These are phyloP conservation scores for Leptoclinus maculatus DNA, from an alignment of 2,797 vertebrate species.

Conservation along the genomic window DNA sequence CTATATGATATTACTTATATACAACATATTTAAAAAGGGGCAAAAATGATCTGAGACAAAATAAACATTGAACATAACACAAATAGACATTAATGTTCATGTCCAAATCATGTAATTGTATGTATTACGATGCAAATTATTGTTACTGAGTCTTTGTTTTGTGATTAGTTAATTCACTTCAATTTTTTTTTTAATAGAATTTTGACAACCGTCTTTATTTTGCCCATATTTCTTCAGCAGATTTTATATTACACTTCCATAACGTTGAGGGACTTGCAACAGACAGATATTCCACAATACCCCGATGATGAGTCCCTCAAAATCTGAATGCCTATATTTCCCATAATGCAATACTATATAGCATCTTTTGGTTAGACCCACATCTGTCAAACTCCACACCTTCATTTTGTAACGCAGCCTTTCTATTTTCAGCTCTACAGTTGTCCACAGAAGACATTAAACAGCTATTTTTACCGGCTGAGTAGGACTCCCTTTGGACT, in stretches of 20 bases:
- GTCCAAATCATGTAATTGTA: not conserved
- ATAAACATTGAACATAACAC: not conserved
- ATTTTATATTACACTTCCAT: no score
- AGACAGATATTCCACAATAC: no score
- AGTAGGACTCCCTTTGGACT: not conserved
- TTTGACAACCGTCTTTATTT: not conserved
- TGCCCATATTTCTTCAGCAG: not conserved
- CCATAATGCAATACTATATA: conserved; percentile 7
- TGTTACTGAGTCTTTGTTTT: not conserved
- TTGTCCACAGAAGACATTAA: not conserved
- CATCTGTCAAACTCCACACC: not conserved
- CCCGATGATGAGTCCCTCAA: not conserved
- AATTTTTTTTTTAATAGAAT: not conserved
- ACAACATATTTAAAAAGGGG: not conserved
- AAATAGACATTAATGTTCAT: not conserved
- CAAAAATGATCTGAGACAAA: not conserved
- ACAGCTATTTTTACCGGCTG: not conserved
- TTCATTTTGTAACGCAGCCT: not conserved
- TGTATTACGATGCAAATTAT: not conserved
- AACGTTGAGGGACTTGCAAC: not conserved
- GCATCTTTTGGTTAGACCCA: not conserved
- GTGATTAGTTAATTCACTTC: not conserved
- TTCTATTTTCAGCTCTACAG: not conserved
- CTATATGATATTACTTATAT: not conserved
- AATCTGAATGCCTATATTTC: not conserved